Evolutionary conservation across 2,888 invertebrate genomes (phyloP), one percentile per base, ranked within the genome.

Genomic region (Eudasyphora cyanicolor): DNA sequence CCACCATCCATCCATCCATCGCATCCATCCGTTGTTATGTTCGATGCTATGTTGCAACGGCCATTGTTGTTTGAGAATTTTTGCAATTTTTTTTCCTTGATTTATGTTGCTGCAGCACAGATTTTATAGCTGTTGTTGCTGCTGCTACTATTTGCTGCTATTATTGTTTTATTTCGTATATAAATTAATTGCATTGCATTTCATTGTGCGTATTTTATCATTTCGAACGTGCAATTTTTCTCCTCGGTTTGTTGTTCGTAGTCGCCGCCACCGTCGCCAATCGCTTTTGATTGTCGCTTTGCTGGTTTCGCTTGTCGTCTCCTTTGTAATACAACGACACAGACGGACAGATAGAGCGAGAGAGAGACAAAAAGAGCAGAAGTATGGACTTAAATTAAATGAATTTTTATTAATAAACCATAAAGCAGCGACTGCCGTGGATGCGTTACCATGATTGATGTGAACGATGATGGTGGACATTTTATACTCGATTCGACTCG

Each of bases 341-440:
- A n/a, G n/a, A n/a, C n/a, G n/a, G n/a, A n/a, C n/a, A n/a, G n/a
- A n/a, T n/a, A 8, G 19, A 27, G 24, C 19, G 38, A 6, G 38
- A 2, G 38, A 6, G 10, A 21, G 64, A 38, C 67, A 64, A 24
- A 54, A n/a, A n/a, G n/a, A n/a, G n/a, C n/a, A n/a, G n/a, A n/a
- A 54, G 42, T 67, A 45, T 70, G 67, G 45, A 27, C 35, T 77
- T 76, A 54, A 84, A 76, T 80, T 84, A 78, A 84, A 84, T 84
- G 84, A 79, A 62, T 69, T 81, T 84, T 78, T 84, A 81, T 84
- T 84, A 81, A 81, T 83, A 81, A 84, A 84, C 78, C 84, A 84
- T 84, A 84, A 84, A 79, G 78, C 78, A 81, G 21, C 21, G 42
- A 67, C 49, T 81, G 81, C 73, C 84, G 81, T 81, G 84, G 60